Base-by-base conservation (phyloP, 1,140 invertebrate genomes). In the Trichonephila clavipes region DNA sequence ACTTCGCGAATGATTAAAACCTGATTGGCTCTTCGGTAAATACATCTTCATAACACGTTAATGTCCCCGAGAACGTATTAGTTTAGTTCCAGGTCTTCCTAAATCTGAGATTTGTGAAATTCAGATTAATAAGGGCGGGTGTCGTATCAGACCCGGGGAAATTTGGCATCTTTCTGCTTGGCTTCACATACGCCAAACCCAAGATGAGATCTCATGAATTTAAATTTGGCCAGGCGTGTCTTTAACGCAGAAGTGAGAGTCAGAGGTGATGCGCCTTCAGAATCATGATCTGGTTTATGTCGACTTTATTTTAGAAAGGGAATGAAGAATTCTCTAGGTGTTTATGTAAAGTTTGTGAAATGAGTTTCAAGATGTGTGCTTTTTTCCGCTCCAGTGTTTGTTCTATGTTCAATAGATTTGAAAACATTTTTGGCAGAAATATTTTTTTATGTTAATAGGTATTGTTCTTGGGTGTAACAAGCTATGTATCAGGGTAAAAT, bases 21-120 rank as follows among this genome's bases (percentile, higher is more conserved):
- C 14, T 40, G 72, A 77, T 77, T 77, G 72, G 72, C 72, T 77
- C 28, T 5, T 77, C 18, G 72, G 34, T 77, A 77, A 77, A 77
- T 77, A 77, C 16, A 77, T 77, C 72, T 77, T 77, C 72, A 77
- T 77, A 77, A 77, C 72, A 77, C 34, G 28, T 77, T 77, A 77
- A 77, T 77, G 72, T 77, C 28, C 14, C 72, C 34, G 72, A 40
- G 72, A 77, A 28, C 72, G 34, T 28, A 77, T 77, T 40, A 77
- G 28, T 77, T 77, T 40, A 77, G 28, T 77, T 77, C 28, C 72
- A 40, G 24, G 10, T 28, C 24, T 24, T 12, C 72, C 34, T 28
- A 77, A 14, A 3, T 77, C 18, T 34, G 72, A 77, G 72, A 40
- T 77, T 77, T 77, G 72, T 7, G 72, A 77, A 77, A 19, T 34